A percentile compares a stretch with the other conserved stretches of the same genome.
Conservation (phyloP, 2,888 invertebrate species). For the Proisotoma minuta region DNA sequence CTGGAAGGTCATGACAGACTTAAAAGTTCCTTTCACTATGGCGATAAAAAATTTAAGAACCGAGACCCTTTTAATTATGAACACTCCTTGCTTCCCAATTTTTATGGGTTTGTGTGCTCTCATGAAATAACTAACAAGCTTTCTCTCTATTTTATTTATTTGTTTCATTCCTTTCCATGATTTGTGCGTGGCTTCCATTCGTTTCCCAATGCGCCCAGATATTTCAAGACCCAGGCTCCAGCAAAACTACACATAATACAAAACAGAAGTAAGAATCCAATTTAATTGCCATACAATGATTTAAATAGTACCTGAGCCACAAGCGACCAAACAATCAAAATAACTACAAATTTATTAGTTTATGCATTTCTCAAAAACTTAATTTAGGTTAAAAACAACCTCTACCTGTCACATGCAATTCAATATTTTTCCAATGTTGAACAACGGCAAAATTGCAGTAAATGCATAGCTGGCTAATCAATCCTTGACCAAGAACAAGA, state of each 20-base stretch:
- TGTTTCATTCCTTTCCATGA: neutral
- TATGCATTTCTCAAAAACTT: too few relatives aligned
- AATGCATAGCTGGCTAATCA: neutral
- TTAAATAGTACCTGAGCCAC: too few relatives aligned
- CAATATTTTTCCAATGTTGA: neutral
- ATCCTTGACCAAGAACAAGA: neutral
- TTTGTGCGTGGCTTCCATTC: neutral
- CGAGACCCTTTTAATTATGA: neutral
- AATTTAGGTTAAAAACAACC: neutral
- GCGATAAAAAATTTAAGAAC: neutral
- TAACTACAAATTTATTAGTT: too few relatives aligned
- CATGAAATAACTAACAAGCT: neutral
- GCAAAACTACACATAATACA: too few relatives aligned
- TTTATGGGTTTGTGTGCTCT: neutral
- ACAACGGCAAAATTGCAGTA: neutral
- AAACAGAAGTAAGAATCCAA: too few relatives aligned
- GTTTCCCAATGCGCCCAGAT: neutral
- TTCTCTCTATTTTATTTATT: neutral
- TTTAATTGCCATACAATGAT: too few relatives aligned
- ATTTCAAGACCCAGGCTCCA: neutral
- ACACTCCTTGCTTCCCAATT: neutral
- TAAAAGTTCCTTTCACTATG: neutral
- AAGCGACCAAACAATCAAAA: too few relatives aligned
- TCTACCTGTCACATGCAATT: neutral
- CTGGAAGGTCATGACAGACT: too few relatives aligned